Evolutionary conservation across 2,113 vertebrate genomes (phyloP).

Genomic region (Indri indri): DNA sequence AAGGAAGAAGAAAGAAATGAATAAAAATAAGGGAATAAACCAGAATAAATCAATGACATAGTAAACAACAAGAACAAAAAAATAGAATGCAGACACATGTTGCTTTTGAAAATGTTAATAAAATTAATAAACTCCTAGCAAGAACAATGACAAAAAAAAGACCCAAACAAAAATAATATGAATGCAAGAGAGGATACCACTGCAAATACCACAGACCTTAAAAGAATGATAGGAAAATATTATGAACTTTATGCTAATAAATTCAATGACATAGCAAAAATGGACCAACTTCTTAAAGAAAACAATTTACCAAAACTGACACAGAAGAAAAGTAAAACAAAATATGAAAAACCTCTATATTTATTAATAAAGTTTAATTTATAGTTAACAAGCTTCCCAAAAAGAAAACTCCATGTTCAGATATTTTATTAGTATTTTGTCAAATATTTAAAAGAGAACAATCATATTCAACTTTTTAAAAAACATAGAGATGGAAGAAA

Average conservation of each 20-base stretch:
- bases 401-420: not conserved
- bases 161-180: not conserved
- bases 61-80: not conserved
- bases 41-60: not conserved
- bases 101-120: not conserved
- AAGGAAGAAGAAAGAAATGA: not conserved
- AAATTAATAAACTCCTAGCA: not conserved
- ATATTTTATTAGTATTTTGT: not conserved
- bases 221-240: not conserved
- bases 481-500: not conserved
- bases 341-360: not conserved
- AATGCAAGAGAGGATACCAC: not conserved
- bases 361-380: not conserved
- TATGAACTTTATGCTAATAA: not conserved
- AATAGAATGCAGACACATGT: not conserved
- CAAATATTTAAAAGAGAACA: not conserved
- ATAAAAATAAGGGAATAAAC: not conserved
- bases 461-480: not conserved
- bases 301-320: not conserved
- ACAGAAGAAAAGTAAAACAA: not conserved
- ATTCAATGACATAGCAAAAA: not conserved
- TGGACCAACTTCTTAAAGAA: not conserved
- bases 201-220: not conserved
- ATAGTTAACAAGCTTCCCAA: not conserved
- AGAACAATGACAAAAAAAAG: not conserved